Conservation (phyloP, 2,113 vertebrate genomes). For the Turnix velox region DNA sequence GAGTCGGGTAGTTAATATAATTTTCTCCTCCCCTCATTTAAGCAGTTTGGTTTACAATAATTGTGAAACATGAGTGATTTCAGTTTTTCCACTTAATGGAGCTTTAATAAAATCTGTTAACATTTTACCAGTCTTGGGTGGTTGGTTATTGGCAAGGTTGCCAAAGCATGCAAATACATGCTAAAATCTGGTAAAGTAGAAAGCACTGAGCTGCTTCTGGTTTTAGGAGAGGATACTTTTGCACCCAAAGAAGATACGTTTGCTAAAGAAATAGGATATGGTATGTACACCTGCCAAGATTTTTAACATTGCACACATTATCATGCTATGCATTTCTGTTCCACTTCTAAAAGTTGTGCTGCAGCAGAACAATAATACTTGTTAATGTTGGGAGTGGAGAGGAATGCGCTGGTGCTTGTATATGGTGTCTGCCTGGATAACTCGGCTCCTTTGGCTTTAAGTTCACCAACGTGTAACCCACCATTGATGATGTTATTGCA, state of each 20-base stretch:
- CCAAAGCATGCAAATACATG: not conserved
- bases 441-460: not conserved
- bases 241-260: not conserved
- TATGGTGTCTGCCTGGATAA: not conserved
- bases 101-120: slow-evolving; percentile 84
- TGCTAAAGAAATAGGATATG: not conserved
- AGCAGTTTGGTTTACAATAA: slow-evolving; percentile 87
- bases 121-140: slow-evolving; percentile 70
- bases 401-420: not conserved
- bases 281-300: not conserved
- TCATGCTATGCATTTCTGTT: not conserved
- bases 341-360: not conserved
- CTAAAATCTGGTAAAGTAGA: not conserved
- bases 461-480: not conserved
- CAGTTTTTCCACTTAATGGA: slow-evolving; percentile 79
- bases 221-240: not conserved
- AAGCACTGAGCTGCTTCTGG: not conserved
- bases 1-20: slow-evolving; percentile 94
- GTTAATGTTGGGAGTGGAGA: not conserved
- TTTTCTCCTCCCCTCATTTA: slow-evolving; percentile 91
- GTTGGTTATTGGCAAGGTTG: slow-evolving; percentile 61
- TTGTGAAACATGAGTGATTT: slow-evolving; percentile 87
- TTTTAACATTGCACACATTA: not conserved
- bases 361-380: not conserved
- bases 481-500: not conserved